Conservation (phyloP, 1,140 invertebrate species). For the Lasioglossum albipes region DNA sequence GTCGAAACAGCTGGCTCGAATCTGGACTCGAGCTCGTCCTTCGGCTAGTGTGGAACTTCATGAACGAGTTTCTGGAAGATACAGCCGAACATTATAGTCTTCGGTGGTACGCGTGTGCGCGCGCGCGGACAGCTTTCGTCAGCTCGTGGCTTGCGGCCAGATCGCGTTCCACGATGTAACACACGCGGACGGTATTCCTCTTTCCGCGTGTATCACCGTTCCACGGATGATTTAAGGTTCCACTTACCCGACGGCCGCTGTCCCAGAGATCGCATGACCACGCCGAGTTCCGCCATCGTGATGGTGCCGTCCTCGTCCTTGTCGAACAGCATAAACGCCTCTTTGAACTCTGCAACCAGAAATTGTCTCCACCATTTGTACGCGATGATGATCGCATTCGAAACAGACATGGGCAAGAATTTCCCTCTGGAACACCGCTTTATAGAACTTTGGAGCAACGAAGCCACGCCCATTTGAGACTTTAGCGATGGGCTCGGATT, state of each 20-base stretch:
- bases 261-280: conserved; percentile 93
- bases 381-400: no score
- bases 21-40: neutral
- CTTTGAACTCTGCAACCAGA: conserved; percentile 90
- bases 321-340: conserved; percentile 95
- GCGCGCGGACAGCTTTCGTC: conserved; percentile 20
- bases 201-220: neutral
- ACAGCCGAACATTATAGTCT: conserved; percentile 12
- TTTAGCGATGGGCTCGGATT: no score
- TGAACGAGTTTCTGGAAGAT: neutral
- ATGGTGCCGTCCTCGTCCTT: conserved; percentile 95
- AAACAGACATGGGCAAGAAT: no score
- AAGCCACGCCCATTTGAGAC: no score
- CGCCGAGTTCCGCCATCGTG: conserved; percentile 92
- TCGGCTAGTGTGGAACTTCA: neutral
- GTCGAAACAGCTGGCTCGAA: neutral
- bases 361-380: neutral
- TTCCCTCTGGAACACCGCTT: no score
- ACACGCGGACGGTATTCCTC: conserved; percentile 15
- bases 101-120: neutral
- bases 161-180: conserved; percentile 6
- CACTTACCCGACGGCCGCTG: conserved; percentile 90
- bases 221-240: neutral
- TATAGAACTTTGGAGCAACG: no score
- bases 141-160: conserved; percentile 40